phyloP scores from a whole-genome alignment of 2,888 invertebrate species.

The Heliconius aoede region DNA sequence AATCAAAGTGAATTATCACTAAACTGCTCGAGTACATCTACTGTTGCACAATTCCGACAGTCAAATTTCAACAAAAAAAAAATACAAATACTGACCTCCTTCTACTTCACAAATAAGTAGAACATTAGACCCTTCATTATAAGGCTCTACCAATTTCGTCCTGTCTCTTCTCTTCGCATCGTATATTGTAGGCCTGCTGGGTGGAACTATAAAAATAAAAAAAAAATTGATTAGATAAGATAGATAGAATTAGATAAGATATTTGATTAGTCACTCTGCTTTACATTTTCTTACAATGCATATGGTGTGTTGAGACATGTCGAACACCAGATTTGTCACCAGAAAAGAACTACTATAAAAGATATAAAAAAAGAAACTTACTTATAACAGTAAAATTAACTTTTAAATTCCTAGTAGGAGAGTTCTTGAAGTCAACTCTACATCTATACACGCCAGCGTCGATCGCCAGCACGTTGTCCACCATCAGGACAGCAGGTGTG shows the following conservation, averaged over 20 bases:
- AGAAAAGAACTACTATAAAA: background rate
- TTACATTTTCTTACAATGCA: background rate
- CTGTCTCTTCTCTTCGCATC: conserved; percentile 90
- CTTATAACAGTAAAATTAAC: conserved; percentile 96
- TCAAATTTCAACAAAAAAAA: background rate
- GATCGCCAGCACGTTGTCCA: conserved; percentile 89
- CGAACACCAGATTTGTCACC: no score
- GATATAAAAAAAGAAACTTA: conserved; percentile 82
- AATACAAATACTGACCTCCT: conserved; percentile 84
- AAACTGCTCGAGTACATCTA: background rate
- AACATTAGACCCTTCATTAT: conserved; percentile 93
- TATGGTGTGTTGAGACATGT: background rate
- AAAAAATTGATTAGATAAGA: no score
- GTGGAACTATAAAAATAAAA: conserved; percentile 87
- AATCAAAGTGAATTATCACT: background rate
- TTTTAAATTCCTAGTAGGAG: conserved; percentile 94
- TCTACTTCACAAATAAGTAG: conserved; percentile 92
- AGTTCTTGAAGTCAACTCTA: conserved; percentile 94
- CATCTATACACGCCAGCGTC: conserved; percentile 95
- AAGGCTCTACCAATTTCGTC: conserved; percentile 90
- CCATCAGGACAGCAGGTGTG: conserved; percentile 89
- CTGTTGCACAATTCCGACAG: no score
- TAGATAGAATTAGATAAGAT: no score
- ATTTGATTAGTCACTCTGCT: background rate
- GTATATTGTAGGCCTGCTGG: conserved; percentile 91